Evolutionary conservation across 2,888 invertebrate genomes (phyloP).

Genomic region (Danaus chrysippus): DNA sequence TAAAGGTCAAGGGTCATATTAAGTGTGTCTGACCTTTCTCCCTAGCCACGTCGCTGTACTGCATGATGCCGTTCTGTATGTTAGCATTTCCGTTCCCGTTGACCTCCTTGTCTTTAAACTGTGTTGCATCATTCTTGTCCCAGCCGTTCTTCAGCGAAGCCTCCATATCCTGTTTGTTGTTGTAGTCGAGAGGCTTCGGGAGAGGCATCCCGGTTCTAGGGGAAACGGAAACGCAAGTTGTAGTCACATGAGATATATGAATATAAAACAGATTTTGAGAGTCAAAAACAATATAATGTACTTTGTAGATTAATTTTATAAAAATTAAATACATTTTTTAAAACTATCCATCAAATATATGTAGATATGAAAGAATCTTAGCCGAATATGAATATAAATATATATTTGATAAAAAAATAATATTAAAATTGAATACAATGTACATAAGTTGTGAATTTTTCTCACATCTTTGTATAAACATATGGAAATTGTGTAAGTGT

Average conservation of each 20-base stretch:
- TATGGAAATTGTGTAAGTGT: no score
- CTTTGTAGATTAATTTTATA: no score
- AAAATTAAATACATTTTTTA: slow-evolving; percentile 7
- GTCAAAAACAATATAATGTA: no score
- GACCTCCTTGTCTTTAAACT: slow-evolving; percentile 74
- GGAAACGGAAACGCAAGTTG: slow-evolving; percentile 9
- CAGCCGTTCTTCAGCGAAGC: slow-evolving; percentile 52
- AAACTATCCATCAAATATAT: neutral
- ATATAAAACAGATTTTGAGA: no score
- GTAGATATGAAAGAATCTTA: no score
- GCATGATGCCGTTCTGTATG: slow-evolving; percentile 71
- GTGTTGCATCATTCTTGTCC: slow-evolving; percentile 77
- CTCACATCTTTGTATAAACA: no score
- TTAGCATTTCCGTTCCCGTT: slow-evolving; percentile 57
- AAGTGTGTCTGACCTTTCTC: slow-evolving; percentile 58
- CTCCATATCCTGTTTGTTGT: slow-evolving; percentile 73
- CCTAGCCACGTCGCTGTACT: slow-evolving; percentile 82
- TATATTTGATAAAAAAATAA: no score
- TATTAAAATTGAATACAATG: no score
- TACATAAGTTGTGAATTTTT: no score
- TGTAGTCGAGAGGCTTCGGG: slow-evolving; percentile 78
- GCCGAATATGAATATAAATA: no score
- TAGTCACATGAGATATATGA: slow-evolving; percentile 1
- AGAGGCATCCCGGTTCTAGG: slow-evolving; percentile 83
- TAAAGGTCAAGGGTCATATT: no score